Conservation (phyloP, 2,113 vertebrate genomes). For the Peucedramus taeniatus region DNA sequence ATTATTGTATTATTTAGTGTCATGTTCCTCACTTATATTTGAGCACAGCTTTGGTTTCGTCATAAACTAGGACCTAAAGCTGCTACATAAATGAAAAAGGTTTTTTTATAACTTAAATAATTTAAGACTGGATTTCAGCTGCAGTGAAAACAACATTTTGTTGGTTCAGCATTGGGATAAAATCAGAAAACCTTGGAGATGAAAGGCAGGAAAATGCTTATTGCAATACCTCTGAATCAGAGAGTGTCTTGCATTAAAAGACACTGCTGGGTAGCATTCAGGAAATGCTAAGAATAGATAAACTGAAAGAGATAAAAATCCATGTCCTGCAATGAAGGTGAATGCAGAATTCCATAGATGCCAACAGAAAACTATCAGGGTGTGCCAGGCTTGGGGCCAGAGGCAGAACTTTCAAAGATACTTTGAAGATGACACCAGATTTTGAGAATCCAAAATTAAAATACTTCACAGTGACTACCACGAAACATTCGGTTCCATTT, state of each 20-base stretch:
- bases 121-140: background rate
- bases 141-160: background rate
- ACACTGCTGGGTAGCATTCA: background rate
- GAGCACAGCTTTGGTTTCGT: background rate
- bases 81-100: background rate
- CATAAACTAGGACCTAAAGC: background rate
- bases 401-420: background rate
- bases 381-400: background rate
- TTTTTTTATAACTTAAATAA: background rate
- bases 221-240: background rate
- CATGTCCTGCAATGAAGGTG: background rate
- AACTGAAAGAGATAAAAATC: background rate
- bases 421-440: background rate
- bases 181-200: background rate
- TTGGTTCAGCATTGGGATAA: background rate
- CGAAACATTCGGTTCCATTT: background rate
- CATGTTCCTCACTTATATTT: background rate
- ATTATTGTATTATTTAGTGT: background rate
- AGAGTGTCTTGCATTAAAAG: background rate
- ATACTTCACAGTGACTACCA: background rate
- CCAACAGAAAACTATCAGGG: background rate
- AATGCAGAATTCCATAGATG: background rate
- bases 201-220: background rate
- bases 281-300: background rate
- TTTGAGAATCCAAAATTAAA: background rate